phyloP scores from a whole-genome alignment of 2,797 vertebrate genomes.

The Scleropages formosus region DNA sequence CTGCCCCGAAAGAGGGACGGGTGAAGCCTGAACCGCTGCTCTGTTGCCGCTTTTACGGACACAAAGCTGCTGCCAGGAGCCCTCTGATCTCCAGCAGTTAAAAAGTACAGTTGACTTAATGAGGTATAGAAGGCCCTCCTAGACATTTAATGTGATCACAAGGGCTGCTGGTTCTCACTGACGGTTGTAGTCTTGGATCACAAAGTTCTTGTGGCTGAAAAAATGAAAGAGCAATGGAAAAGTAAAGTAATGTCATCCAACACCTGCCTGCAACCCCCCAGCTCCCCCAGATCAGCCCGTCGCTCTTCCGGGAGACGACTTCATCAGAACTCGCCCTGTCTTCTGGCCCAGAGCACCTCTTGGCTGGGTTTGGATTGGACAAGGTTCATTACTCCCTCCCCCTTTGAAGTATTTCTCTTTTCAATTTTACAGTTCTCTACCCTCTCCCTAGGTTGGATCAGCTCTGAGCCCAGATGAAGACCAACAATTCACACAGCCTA shows the following conservation, averaged over 20 bases:
- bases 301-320: slow-evolving; percentile 42
- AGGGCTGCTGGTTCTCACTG: slow-evolving; percentile 32
- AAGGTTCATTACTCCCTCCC: slow-evolving; percentile 57
- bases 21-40: neutral
- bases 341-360: slow-evolving; percentile 43
- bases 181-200: slow-evolving; percentile 28
- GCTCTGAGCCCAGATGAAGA: slow-evolving; percentile 50
- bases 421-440: slow-evolving; percentile 55
- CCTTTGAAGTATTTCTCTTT: slow-evolving; percentile 59
- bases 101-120: slow-evolving; percentile 39
- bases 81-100: slow-evolving; percentile 28
- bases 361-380: slow-evolving; percentile 53
- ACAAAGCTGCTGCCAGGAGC: slow-evolving; percentile 34
- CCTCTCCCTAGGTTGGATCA: slow-evolving; percentile 52
- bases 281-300: slow-evolving; percentile 7
- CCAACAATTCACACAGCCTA: slow-evolving; percentile 42
- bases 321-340: slow-evolving; percentile 54
- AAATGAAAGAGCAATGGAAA: slow-evolving; percentile 32
- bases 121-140: slow-evolving; percentile 40
- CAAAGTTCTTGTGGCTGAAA: slow-evolving; percentile 25
- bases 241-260: slow-evolving; percentile 34
- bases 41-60: slow-evolving; percentile 27
- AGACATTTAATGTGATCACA: slow-evolving; percentile 30
- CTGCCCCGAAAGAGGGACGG: neutral
- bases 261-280: slow-evolving; percentile 26